Evolutionary conservation across 2,113 vertebrate species (phyloP).

Genomic region (Vulpes ferrilata): DNA sequence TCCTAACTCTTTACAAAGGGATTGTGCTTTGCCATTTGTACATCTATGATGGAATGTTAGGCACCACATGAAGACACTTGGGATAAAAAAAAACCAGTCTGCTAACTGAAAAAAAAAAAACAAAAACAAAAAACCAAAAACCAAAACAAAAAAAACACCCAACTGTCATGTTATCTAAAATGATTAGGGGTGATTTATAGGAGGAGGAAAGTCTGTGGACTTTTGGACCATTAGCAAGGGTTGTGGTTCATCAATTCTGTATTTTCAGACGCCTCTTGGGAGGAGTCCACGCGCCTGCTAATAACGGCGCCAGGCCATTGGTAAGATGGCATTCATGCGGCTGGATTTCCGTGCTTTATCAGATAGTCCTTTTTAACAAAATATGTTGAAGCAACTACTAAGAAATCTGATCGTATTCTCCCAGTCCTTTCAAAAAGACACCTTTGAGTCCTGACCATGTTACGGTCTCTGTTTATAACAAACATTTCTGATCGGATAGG

Average conservation of each 20-base stretch:
- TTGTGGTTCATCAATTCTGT: not conserved
- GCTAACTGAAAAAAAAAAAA: not conserved
- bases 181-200: not conserved
- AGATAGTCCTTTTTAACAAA: slow-evolving; percentile 1
- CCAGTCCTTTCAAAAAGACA: not conserved
- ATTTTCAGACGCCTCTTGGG: not conserved
- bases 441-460: not conserved
- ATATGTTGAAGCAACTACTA: not conserved
- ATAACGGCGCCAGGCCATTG: not conserved
- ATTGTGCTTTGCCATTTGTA: not conserved
- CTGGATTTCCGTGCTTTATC: not conserved
- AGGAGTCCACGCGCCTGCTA: not conserved
- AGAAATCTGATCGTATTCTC: not conserved
- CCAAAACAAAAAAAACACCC: not conserved
- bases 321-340: not conserved
- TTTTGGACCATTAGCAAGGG: not conserved
- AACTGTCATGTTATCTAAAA: not conserved
- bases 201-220: not conserved
- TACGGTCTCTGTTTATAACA: not conserved
- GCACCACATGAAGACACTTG: not conserved
- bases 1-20: not conserved
- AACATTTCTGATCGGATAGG: not conserved
- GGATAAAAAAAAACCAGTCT: not conserved
- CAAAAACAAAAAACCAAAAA: not conserved
- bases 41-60: not conserved